Evolutionary conservation across 1,140 invertebrate species (phyloP).

Genomic region (Cataglyphis hispanica): DNA sequence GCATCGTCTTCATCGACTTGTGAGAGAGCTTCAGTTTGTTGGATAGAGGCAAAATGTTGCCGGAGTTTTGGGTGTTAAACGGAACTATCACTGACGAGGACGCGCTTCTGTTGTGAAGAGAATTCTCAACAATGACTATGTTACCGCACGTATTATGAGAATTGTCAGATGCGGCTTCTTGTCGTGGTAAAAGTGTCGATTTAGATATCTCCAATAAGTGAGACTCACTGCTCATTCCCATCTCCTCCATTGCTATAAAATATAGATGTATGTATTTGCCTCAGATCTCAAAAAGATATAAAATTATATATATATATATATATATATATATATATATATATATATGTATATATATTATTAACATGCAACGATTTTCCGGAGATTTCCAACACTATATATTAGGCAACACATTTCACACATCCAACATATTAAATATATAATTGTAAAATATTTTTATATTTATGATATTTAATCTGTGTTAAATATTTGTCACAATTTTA

Average conservation of each 20-base stretch:
- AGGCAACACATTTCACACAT: not conserved
- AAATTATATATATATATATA: not conserved
- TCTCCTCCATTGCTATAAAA: constrained; percentile 82
- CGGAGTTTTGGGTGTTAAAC: constrained; percentile 62
- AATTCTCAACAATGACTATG: constrained; percentile 75
- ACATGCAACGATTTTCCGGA: constrained; percentile 25
- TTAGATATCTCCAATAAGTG: constrained; percentile 73
- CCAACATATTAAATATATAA: not conserved
- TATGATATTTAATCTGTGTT: not conserved
- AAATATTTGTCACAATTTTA: not conserved
- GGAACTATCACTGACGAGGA: constrained; percentile 74
- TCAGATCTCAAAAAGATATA: constrained; percentile 37
- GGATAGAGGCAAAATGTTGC: constrained; percentile 76
- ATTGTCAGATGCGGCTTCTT: constrained; percentile 67
- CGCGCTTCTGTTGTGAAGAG: constrained; percentile 58
- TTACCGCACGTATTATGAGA: constrained; percentile 69
- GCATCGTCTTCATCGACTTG: constrained; percentile 81
- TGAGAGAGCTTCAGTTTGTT: constrained; percentile 70
- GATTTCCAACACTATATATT: not conserved
- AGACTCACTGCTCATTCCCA: constrained; percentile 65
- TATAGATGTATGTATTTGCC: constrained; percentile 72
- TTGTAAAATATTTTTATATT: constrained; percentile 7
- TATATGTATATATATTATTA: constrained; percentile 41
- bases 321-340: too few relatives aligned
- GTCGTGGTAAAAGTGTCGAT: constrained; percentile 70